Evolutionary conservation across 2,113 vertebrate species (phyloP).

Genomic region (Podocnemis expansa): DNA sequence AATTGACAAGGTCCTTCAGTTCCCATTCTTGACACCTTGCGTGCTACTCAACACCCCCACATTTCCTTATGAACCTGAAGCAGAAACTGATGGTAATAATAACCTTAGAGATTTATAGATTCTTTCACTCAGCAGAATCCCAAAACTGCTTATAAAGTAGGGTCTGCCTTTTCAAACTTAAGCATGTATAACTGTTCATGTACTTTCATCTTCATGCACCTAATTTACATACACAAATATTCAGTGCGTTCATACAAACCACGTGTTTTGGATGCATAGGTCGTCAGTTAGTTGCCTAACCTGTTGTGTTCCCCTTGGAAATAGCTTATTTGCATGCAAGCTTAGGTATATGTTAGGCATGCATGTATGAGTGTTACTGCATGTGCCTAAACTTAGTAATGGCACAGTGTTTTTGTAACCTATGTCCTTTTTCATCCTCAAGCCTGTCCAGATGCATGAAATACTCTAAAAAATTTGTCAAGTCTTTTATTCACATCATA

Average conservation of each 20-base stretch:
- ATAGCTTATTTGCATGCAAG: background rate
- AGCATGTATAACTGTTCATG: background rate
- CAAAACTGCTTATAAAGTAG: background rate
- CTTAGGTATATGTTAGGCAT: background rate
- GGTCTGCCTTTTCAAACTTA: slow-evolving; percentile 7
- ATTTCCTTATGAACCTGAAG: background rate
- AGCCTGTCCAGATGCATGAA: slow-evolving; percentile 16
- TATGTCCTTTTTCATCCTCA: background rate
- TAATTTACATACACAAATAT: slow-evolving; percentile 12
- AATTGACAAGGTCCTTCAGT: background rate
- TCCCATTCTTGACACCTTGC: background rate
- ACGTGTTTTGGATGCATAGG: background rate
- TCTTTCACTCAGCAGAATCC: background rate
- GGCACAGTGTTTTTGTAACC: slow-evolving; percentile 17
- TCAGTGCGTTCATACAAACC: slow-evolving; percentile 22
- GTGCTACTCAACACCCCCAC: no score
- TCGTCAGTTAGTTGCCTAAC: slow-evolving; percentile 35
- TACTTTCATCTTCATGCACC: background rate
- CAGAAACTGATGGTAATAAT: background rate
- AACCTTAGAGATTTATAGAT: background rate
- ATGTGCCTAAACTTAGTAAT: slow-evolving; percentile 29
- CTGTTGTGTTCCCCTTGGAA: background rate
- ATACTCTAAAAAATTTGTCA: background rate
- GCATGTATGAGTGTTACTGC: background rate
- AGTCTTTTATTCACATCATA: background rate